Conservation (phyloP, 2,113 vertebrate genomes). For the Oplegnathus fasciatus region DNA sequence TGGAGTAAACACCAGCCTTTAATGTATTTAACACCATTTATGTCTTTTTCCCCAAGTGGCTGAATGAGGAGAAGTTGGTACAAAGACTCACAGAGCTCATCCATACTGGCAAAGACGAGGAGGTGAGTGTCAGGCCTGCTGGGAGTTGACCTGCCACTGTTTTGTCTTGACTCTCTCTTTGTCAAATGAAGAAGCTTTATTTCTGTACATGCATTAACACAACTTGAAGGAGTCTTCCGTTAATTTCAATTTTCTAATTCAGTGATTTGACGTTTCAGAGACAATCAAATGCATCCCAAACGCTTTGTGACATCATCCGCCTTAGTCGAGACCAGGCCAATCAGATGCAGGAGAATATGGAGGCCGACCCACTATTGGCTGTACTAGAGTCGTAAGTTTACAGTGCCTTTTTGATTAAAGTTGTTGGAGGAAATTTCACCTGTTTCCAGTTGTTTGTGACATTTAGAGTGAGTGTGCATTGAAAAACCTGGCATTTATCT, state of each 20-base stretch:
- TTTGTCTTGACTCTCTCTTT: not conserved
- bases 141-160: not conserved
- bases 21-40: not conserved
- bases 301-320: slow-evolving; percentile 95
- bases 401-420: not conserved
- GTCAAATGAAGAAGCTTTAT: not conserved
- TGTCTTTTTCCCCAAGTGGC: slow-evolving; percentile 85
- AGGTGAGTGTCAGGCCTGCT: slow-evolving; percentile 85
- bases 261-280: slow-evolving; percentile 83
- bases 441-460: not conserved
- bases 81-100: slow-evolving; percentile 94
- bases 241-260: not conserved
- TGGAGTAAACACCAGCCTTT: not conserved
- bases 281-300: slow-evolving; percentile 97
- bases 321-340: slow-evolving; percentile 95
- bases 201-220: not conserved
- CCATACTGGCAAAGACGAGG: slow-evolving; percentile 92
- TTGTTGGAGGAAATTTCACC: not conserved
- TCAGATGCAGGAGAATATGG: slow-evolving; percentile 90
- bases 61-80: slow-evolving; percentile 92
- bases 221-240: not conserved
- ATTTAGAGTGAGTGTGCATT: not conserved
- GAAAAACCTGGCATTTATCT: not conserved
- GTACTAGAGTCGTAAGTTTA: slow-evolving; percentile 94
- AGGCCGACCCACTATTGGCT: slow-evolving; percentile 91